These are phyloP conservation scores for Sarcophaga subvicina DNA, from an alignment of 2,888 invertebrate genomes.

Conservation along the genomic window DNA sequence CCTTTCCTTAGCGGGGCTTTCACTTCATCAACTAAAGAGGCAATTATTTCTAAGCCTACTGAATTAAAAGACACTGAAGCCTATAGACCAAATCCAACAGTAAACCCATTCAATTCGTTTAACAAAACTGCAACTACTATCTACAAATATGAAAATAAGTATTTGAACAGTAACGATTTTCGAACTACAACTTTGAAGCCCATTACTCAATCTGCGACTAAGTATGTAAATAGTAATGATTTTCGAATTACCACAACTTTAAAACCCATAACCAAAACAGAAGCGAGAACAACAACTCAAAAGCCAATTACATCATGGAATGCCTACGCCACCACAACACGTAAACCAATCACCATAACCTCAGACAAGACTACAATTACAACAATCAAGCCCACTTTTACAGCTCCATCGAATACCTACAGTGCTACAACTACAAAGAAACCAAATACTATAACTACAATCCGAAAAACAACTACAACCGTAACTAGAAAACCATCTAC, in stretches of 20 bases:
- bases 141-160: neutral
- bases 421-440: slow-evolving; percentile 2
- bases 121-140: neutral
- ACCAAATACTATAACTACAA: slow-evolving; percentile 10
- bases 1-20: slow-evolving; percentile 61
- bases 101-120: slow-evolving; percentile 18
- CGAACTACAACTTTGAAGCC: neutral
- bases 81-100: slow-evolving; percentile 9
- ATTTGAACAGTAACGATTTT: neutral
- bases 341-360: slow-evolving; percentile 28
- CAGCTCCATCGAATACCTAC: neutral
- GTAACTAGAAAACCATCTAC: neutral
- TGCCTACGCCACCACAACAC: slow-evolving; percentile 13
- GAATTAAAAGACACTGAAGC: neutral
- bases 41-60: slow-evolving; percentile 2
- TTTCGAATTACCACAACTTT: slow-evolving; percentile 41
- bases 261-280: slow-evolving; percentile 13
- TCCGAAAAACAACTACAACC: slow-evolving; percentile 14
- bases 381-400: neutral
- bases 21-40: neutral
- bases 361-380: slow-evolving; percentile 1
- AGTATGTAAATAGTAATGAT: slow-evolving; percentile 49
- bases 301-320: slow-evolving; percentile 16
- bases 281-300: slow-evolving; percentile 10
- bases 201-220: neutral